Evolutionary conservation across 1,140 invertebrate species (phyloP).

Genomic region (Sweltsa coloradensis): DNA sequence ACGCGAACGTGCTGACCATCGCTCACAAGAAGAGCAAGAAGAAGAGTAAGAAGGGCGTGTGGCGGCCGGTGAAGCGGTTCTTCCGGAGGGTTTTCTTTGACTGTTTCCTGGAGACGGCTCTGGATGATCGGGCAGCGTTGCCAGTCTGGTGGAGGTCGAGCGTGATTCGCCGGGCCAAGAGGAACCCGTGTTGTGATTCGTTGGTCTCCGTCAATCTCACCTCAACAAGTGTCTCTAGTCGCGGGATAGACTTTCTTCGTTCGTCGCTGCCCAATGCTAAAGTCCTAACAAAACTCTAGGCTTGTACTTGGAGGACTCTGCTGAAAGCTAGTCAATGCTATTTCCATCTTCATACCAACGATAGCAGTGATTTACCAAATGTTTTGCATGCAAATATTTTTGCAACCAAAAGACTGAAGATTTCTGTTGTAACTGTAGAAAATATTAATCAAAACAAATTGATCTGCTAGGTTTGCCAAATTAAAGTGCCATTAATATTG

Average conservation of each 20-base stretch:
- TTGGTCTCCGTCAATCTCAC: constrained; percentile 8
- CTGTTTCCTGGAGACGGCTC: constrained; percentile 10
- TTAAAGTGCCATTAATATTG: no score
- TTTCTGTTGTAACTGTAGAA: no score
- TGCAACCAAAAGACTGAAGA: no score
- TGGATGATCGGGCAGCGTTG: constrained; percentile 3
- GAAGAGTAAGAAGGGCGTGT: neutral
- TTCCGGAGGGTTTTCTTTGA: constrained; percentile 5
- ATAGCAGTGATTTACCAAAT: no score
- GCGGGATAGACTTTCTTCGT: constrained; percentile 8
- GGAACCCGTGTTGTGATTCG: constrained; percentile 11
- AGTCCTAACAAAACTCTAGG: no score
- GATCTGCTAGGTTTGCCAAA: no score
- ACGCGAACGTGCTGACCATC: neutral
- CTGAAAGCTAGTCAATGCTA: no score
- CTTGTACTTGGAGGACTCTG: no score
- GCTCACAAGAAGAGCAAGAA: neutral
- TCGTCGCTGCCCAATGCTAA: constrained; percentile 1
- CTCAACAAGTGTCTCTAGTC: constrained; percentile 3
- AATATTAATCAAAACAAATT: no score
- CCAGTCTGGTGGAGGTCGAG: constrained; percentile 9
- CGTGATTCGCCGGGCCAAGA: constrained; percentile 4
- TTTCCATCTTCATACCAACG: no score
- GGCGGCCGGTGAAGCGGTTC: neutral
- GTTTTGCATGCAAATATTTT: no score